Evolutionary conservation across 2,888 invertebrate genomes (phyloP), one percentile per base, ranked within the genome.

Genomic region (Argyresthia albistria): DNA sequence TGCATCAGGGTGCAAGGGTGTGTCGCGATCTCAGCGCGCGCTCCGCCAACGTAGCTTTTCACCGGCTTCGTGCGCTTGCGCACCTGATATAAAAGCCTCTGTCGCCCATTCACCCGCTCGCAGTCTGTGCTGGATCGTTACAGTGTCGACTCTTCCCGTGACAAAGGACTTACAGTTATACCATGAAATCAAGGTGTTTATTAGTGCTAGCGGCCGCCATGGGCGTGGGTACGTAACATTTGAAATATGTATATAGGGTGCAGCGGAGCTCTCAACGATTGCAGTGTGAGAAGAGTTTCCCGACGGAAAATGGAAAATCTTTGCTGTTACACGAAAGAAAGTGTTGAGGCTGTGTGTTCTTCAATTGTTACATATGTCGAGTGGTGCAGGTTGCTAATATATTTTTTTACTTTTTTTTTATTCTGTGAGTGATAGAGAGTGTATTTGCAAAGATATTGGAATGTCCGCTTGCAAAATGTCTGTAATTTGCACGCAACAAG

Each of bases 151-250:
- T 76, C 70, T 79, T 73, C 65, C 69, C 66, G 82, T 80, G 80
- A 71, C 35, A 45, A 78, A 82, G 82, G 82, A 83, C 83, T 83
- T 76, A 77, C 71, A 76, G 80, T 76, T 77, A 69, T 73, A 86
- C 64, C 69, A 88, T 88, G 88, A 79, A 84, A 83, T 79, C 88
- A 77, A 76, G 86, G 88, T 88, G 88, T 84, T 83, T 88, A 76
- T 63, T 88, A 82, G 84, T 88, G 83, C 76, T 91, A 80, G 90
- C 90, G 77, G 89, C 90, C 80, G 90, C 90, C 88, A 88, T 91
- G 83, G 90, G 91, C 90, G 89, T 90, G 88, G 91, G 91, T 91
- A 91, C 88, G 91, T 91, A 91, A 67, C 67, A 76, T 77, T 80
- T 78, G 60, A 79, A 76, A 69, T 80, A 25, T 4, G 25, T 25